Percentiles rank a stretch among this genome's conserved stretches.
These are phyloP conservation scores for Ramphastos sulfuratus DNA, from an alignment of 2,113 vertebrate genomes.

Conservation along the genomic window DNA sequence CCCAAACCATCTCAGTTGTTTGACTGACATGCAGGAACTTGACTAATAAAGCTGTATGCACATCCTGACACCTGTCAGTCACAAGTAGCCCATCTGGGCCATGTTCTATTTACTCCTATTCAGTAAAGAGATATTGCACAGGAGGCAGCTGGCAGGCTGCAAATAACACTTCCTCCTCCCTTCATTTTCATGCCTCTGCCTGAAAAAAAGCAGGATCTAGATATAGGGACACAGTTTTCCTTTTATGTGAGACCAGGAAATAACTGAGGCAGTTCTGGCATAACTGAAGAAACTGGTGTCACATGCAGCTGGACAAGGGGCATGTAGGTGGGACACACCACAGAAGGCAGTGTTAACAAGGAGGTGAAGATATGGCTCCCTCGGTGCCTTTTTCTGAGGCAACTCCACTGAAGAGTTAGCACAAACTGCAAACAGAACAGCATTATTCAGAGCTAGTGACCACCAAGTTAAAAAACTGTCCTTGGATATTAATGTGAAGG, in stretches of 20 bases:
- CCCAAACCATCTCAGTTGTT: neutral
- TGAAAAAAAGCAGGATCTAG: neutral
- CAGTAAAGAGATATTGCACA: neutral
- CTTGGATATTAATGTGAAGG: neutral
- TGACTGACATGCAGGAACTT: neutral
- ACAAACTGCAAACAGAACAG: neutral
- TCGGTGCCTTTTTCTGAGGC: neutral
- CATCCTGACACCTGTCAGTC: conserved; percentile 32
- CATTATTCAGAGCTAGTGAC: neutral
- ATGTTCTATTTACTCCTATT: conserved; percentile 19
- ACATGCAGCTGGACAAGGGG: neutral
- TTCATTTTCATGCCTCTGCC: neutral
- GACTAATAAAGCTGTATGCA: neutral
- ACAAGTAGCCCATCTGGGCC: neutral
- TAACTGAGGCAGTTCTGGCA: neutral
- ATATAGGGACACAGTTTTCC: neutral
- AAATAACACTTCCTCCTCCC: neutral
- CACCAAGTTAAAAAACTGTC: neutral
- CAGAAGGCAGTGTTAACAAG: neutral
- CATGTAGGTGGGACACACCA: neutral
- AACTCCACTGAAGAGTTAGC: neutral
- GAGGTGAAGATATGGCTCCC: neutral
- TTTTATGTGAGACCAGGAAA: neutral
- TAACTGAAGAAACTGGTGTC: neutral
- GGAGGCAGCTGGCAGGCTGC: conserved; percentile 6